A percentile compares a stretch with the other conserved stretches of the same genome.
phyloP scores from a whole-genome alignment of 2,888 invertebrate species.

The Microchrysa polita region DNA sequence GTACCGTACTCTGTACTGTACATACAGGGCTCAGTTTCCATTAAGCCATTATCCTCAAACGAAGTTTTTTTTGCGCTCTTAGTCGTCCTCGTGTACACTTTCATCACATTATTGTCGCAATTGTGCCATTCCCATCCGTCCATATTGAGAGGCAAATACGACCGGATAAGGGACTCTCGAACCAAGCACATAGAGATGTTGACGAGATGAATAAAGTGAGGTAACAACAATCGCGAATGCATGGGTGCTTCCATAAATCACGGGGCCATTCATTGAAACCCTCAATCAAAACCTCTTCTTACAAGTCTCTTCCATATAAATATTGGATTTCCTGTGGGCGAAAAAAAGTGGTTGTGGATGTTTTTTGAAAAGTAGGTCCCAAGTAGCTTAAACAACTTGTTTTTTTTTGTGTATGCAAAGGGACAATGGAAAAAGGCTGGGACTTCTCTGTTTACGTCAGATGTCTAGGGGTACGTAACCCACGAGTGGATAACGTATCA shows the following conservation, averaged over 20 bases:
- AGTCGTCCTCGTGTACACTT: constrained; percentile 10
- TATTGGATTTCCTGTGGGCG: constrained; percentile 48
- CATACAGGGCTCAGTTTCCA: constrained; percentile 32
- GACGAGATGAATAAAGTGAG: constrained; percentile 38
- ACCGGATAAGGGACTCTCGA: constrained; percentile 16
- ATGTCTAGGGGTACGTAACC: too few relatives aligned
- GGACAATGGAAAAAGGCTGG: neutral
- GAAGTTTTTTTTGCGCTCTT: constrained; percentile 8
- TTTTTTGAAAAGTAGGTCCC: neutral
- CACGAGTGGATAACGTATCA: too few relatives aligned
- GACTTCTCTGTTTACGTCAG: neutral
- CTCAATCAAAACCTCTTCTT: constrained; percentile 47
- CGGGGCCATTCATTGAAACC: constrained; percentile 36
- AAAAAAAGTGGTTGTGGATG: neutral
- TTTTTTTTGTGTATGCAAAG: neutral
- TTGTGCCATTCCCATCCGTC: constrained; percentile 28
- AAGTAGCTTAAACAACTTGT: neutral
- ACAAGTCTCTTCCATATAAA: constrained; percentile 45
- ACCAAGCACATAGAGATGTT: constrained; percentile 17
- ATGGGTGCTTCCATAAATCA: constrained; percentile 51
- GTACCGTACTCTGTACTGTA: neutral
- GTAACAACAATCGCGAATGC: constrained; percentile 45
- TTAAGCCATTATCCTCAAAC: constrained; percentile 37
- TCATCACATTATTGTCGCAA: constrained; percentile 35
- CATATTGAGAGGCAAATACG: too few relatives aligned